Evolutionary conservation across 2,888 invertebrate genomes (phyloP).

Genomic region (Meloe dianella): DNA sequence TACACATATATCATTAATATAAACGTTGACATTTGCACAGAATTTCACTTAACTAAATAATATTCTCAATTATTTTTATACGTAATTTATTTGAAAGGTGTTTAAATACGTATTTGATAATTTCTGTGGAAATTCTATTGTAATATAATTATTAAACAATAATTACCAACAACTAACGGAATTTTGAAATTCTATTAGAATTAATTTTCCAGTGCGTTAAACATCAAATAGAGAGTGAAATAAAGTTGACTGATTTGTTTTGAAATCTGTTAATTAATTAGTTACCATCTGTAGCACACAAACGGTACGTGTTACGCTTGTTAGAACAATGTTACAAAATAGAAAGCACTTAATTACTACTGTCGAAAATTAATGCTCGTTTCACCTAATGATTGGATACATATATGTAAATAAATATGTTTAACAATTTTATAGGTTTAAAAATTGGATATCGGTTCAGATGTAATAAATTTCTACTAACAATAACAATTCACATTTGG

Average conservation of each 20-base stretch:
- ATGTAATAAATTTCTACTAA: background rate
- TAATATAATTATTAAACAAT: background rate
- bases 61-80: background rate
- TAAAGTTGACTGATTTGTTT: slow-evolving; percentile 23
- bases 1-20: slow-evolving; percentile 4
- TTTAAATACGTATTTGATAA: background rate
- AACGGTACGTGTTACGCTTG: slow-evolving; percentile 26
- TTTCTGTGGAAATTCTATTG: background rate
- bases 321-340: slow-evolving; percentile 27
- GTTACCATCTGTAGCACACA: slow-evolving; percentile 18
- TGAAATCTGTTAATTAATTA: slow-evolving; percentile 27
- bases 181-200: background rate
- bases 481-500: background rate
- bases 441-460: background rate
- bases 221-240: background rate
- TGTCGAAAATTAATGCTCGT: slow-evolving; percentile 13
- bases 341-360: slow-evolving; percentile 27
- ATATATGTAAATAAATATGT: background rate
- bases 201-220: background rate
- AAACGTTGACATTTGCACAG: slow-evolving; percentile 9
- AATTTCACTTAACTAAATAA: background rate
- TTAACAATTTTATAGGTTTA: background rate
- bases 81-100: background rate
- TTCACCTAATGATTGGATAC: background rate
- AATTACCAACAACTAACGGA: background rate